Evolutionary conservation across 2,113 vertebrate genomes (phyloP).

Genomic region (Callipepla squamata): DNA sequence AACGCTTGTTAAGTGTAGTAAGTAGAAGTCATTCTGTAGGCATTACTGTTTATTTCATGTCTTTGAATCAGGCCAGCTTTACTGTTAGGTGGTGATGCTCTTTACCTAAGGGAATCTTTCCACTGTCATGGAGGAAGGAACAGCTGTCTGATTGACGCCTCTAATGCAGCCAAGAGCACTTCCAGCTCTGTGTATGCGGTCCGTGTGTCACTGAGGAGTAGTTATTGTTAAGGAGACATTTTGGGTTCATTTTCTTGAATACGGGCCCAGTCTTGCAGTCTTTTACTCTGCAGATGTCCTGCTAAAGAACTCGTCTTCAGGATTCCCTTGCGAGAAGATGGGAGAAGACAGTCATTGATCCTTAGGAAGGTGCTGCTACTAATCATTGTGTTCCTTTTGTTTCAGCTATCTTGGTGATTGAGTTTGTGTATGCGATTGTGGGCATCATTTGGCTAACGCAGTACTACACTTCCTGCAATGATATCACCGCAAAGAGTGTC

Average conservation of each 20-base stretch:
- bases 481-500: constrained; percentile 95
- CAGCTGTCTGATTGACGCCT: not conserved
- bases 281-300: not conserved
- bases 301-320: not conserved
- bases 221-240: not conserved
- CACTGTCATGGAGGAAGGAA: not conserved
- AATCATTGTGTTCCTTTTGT: not conserved
- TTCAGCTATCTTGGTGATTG: constrained; percentile 94
- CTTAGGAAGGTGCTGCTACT: not conserved
- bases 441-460: constrained; percentile 96
- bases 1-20: not conserved
- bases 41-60: accelerated
- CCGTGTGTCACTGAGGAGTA: not conserved
- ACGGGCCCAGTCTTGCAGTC: not conserved
- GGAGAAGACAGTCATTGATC: not conserved
- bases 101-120: not conserved
- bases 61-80: not conserved
- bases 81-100: not conserved
- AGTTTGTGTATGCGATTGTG: constrained; percentile 96
- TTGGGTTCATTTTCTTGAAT: not conserved
- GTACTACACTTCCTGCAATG: constrained; percentile 96
- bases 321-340: not conserved
- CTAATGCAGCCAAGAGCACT: not conserved
- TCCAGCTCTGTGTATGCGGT: accelerated
- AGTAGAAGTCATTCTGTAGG: not conserved